Evolutionary conservation across 2,888 invertebrate genomes (phyloP), one percentile per base, ranked within the genome.

Genomic region (Campoplex nolae): DNA sequence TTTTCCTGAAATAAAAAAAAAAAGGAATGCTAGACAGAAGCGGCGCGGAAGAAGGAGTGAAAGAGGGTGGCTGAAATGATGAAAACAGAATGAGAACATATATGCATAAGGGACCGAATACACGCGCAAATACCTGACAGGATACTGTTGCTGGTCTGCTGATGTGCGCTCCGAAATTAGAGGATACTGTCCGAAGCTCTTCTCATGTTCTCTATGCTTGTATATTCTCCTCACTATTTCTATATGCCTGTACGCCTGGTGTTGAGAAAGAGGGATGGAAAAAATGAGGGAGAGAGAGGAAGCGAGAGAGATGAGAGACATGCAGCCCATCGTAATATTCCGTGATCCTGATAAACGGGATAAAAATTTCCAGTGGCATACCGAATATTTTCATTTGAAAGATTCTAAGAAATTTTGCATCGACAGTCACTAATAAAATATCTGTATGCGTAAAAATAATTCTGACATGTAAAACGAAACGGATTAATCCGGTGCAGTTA

Each of bases 121-220:
- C 90, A 91, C 89, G 89, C 89, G 89, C 88, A 86, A 88, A 90
- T 89, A 89, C 51, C 80, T 91, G 91, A 91, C 90, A 90, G 91
- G 90, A 90, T 92, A 91, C 90, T 92, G 92, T 91, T 68, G 75
- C 82, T 62, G 80, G 91, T 70, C 79, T 83, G 76, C 90, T 58
- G 58, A 58, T 58, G 28, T 28, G 90, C 90, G 88, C 90, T 89
- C 86, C 90, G 88, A 92, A 93, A 93, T 93, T 93, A 92, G 90
- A 92, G 92, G 90, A 90, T 90, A 89, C 91, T 91, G 91, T 93
- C 91, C 92, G 88, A 93, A 93, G 90, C 92, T 92, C 91, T 92
- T 89, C 89, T 87, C 90, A 89, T 89, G 71, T 73, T 81, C 56
- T 75, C 78, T 74, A 70, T 84, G 58, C 91, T 93, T 93, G 92